These are phyloP conservation scores for Eueides isabella DNA, from an alignment of 1,140 invertebrate species.

Conservation along the genomic window DNA sequence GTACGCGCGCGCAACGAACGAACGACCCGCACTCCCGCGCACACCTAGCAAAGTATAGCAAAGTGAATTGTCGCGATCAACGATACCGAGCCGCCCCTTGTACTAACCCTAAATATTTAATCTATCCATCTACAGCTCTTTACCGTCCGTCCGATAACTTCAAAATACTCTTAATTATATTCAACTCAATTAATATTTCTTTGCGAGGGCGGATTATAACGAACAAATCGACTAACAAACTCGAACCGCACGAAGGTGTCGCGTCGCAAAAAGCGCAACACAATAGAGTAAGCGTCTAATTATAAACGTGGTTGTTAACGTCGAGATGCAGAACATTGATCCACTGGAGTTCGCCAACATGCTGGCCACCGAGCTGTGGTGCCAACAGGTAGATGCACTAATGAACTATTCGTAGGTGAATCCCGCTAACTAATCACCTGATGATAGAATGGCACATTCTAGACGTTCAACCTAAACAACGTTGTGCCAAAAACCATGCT, in stretches of 20 bases:
- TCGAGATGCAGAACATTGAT: slow-evolving; percentile 84
- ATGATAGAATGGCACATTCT: slow-evolving; percentile 15
- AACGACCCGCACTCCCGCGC: slow-evolving; percentile 78
- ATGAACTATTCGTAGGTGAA: slow-evolving; percentile 7
- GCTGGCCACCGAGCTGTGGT: slow-evolving; percentile 90
- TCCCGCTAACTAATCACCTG: slow-evolving; percentile 12
- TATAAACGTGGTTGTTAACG: slow-evolving; percentile 74
- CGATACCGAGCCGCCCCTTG: slow-evolving; percentile 61
- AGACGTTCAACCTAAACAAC: slow-evolving; percentile 20
- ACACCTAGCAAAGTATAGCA: slow-evolving; percentile 43
- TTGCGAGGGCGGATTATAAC: slow-evolving; percentile 78
- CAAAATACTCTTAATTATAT: slow-evolving; percentile 45
- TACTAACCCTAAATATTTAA: slow-evolving; percentile 29
- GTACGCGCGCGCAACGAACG: slow-evolving; percentile 78
- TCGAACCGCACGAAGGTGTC: slow-evolving; percentile 78
- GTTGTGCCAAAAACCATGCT: slow-evolving; percentile 45
- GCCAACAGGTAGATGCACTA: slow-evolving; percentile 85
- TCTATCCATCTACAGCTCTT: background rate
- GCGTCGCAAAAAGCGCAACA: slow-evolving; percentile 80
- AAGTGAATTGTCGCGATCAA: slow-evolving; percentile 62
- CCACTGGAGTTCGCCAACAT: slow-evolving; percentile 90
- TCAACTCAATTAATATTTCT: slow-evolving; percentile 47
- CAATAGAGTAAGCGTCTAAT: slow-evolving; percentile 81
- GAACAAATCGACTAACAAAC: slow-evolving; percentile 80
- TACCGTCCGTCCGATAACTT: slow-evolving; percentile 39